These are phyloP conservation scores for Thinocorus orbignyianus DNA, from an alignment of 2,113 vertebrate genomes.

Conservation along the genomic window DNA sequence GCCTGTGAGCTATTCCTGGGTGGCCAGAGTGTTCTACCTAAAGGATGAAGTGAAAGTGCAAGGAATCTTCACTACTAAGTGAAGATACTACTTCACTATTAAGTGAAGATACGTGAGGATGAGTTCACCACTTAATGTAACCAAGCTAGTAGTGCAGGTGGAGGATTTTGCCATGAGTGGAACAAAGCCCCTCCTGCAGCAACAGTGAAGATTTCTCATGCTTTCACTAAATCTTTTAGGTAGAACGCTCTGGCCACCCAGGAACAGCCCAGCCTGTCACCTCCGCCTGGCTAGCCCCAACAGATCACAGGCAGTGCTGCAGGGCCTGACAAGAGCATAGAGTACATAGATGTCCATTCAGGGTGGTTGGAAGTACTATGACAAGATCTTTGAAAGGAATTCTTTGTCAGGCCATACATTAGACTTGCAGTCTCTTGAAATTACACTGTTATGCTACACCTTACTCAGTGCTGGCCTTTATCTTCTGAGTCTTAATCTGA, in stretches of 20 bases:
- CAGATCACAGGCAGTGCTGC: not conserved
- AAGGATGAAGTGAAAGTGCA: no score
- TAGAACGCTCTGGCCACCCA: not conserved
- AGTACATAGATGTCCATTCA: accelerated
- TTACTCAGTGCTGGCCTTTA: not conserved
- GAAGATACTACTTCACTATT: no score
- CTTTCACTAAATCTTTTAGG: not conserved
- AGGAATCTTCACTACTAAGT: no score
- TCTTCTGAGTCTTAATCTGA: not conserved
- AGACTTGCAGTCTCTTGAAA: not conserved
- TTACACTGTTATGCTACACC: not conserved
- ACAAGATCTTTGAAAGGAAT: not conserved
- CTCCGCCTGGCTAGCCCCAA: not conserved
- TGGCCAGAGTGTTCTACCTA: no score
- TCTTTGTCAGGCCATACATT: not conserved
- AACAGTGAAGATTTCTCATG: not conserved
- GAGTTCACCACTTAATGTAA: no score
- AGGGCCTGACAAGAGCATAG: not conserved
- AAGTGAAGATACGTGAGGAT: no score
- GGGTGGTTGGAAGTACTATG: not conserved
- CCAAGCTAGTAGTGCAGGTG: not conserved
- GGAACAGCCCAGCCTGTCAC: not conserved
- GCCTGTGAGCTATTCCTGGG: not conserved
- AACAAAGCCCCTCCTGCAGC: not conserved
- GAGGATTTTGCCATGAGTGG: not conserved